Conservation (phyloP, 2,797 vertebrate genomes). For the Odontamblyopus rebecca region DNA sequence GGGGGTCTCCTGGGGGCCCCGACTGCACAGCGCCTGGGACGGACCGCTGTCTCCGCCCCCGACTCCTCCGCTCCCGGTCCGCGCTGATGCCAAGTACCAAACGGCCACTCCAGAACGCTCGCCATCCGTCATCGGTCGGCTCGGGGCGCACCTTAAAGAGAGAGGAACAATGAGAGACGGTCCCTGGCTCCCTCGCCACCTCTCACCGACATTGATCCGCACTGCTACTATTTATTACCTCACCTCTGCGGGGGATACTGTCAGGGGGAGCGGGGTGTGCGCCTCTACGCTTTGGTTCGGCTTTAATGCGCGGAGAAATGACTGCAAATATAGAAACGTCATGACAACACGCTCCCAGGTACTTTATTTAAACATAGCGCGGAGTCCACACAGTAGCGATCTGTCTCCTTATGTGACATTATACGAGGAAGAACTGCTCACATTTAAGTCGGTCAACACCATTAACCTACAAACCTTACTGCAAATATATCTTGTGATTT, state of each 20-base stretch:
- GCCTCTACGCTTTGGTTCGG: slow-evolving; percentile 41
- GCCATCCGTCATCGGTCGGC: slow-evolving; percentile 87
- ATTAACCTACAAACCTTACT: slow-evolving; percentile 11
- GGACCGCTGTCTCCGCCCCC: slow-evolving; percentile 75
- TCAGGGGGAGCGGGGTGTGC: slow-evolving; percentile 45
- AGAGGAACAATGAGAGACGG: slow-evolving; percentile 68
- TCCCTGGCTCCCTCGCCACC: slow-evolving; percentile 54
- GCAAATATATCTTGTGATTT: slow-evolving; percentile 8
- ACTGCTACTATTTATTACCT: slow-evolving; percentile 70
- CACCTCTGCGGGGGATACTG: slow-evolving; percentile 59
- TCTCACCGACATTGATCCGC: slow-evolving; percentile 73
- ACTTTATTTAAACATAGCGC: slow-evolving; percentile 18
- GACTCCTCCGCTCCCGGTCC: slow-evolving; percentile 78
- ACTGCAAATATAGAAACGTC: slow-evolving; percentile 48
- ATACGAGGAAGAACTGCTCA: background rate
- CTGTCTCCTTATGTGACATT: slow-evolving; percentile 5
- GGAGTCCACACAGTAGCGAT: background rate
- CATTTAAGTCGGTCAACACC: slow-evolving; percentile 13
- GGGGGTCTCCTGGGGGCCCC: slow-evolving; percentile 74
- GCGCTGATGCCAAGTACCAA: slow-evolving; percentile 85
- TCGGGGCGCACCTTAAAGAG: slow-evolving; percentile 81
- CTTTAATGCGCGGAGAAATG: slow-evolving; percentile 35
- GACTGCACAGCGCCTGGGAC: slow-evolving; percentile 81
- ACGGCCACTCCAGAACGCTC: slow-evolving; percentile 81
- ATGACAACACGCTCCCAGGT: slow-evolving; percentile 19